A percentile compares a stretch with the other conserved stretches of the same genome.
Conservation (phyloP, 2,888 invertebrate species). For the Xanthorhoe spadicearia region DNA sequence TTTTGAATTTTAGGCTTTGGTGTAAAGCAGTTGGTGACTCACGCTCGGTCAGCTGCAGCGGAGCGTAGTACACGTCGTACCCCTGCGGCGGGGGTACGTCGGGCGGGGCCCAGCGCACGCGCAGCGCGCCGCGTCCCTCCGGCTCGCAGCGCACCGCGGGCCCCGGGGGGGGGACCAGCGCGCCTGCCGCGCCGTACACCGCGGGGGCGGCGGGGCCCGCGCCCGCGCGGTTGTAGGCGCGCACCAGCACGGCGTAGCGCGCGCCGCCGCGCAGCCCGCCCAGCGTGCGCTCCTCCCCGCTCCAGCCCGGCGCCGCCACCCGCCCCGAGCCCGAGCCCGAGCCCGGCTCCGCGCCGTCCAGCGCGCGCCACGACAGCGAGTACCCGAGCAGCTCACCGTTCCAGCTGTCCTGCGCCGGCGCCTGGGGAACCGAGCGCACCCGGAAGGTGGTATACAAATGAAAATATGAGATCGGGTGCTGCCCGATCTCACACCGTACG, state of each 20-base stretch:
- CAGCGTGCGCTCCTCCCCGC: constrained; percentile 86
- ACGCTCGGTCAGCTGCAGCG: constrained; percentile 62
- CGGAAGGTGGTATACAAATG: no score
- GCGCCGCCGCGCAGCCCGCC: constrained; percentile 89
- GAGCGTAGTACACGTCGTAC: constrained; percentile 91
- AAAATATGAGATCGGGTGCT: background rate
- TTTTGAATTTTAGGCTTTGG: no score
- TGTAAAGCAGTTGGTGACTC: constrained; percentile 40
- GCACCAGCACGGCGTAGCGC: constrained; percentile 90
- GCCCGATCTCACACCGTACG: no score
- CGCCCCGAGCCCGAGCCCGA: no score
- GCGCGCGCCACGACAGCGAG: constrained; percentile 85
- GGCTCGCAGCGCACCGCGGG: constrained; percentile 81
- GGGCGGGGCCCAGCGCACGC: constrained; percentile 89
- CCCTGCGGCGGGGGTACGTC: constrained; percentile 88
- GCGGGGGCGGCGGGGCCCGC: constrained; percentile 90
- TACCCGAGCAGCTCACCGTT: constrained; percentile 91
- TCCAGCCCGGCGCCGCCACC: constrained; percentile 86
- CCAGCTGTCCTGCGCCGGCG: constrained; percentile 87
- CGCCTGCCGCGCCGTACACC: constrained; percentile 89
- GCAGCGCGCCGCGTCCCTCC: constrained; percentile 88
- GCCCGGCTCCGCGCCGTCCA: constrained; percentile 54
- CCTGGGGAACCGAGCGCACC: constrained; percentile 59
- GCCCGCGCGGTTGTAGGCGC: constrained; percentile 93
- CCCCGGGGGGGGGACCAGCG: constrained; percentile 84